Conservation (phyloP, 1,140 invertebrate species). For the Listronotus bonariensis region DNA sequence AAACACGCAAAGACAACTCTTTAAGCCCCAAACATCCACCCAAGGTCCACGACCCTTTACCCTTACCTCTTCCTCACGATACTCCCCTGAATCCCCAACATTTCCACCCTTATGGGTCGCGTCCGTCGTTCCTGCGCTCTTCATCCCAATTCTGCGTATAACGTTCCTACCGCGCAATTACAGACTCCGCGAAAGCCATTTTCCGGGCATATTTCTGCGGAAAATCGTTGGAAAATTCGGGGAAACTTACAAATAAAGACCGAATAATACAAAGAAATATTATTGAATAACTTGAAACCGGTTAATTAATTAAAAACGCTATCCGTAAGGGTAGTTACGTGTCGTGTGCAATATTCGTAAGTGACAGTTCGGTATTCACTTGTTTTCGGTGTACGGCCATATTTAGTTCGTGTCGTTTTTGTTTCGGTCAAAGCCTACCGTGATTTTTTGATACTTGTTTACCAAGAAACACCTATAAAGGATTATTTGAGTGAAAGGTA, state of each 20-base stretch:
- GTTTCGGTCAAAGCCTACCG: constrained; percentile 14
- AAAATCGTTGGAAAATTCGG: constrained; percentile 16
- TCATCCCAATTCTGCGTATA: constrained; percentile 17
- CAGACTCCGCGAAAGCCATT: constrained; percentile 28
- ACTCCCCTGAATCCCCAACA: neutral
- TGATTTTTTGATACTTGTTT: neutral
- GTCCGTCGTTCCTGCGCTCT: constrained; percentile 17
- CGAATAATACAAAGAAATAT: no score
- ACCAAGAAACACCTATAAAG: neutral
- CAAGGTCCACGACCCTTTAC: constrained; percentile 27
- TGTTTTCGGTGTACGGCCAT: constrained; percentile 32
- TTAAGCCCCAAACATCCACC: constrained; percentile 4
- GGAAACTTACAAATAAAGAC: no score
- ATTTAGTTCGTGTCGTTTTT: constrained; percentile 32
- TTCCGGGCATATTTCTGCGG: constrained; percentile 28
- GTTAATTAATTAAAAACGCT: no score
- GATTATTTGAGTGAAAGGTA: constrained; percentile 15
- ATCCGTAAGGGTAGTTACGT: neutral
- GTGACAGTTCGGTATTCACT: constrained; percentile 11
- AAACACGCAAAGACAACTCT: constrained; percentile 12
- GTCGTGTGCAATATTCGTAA: neutral
- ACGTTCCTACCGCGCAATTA: constrained; percentile 25
- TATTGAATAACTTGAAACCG: no score
- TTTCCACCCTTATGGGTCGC: neutral
- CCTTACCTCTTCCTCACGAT: neutral